These are phyloP conservation scores for Vultur gryphus DNA, from an alignment of 2,797 vertebrate genomes.

Conservation along the genomic window DNA sequence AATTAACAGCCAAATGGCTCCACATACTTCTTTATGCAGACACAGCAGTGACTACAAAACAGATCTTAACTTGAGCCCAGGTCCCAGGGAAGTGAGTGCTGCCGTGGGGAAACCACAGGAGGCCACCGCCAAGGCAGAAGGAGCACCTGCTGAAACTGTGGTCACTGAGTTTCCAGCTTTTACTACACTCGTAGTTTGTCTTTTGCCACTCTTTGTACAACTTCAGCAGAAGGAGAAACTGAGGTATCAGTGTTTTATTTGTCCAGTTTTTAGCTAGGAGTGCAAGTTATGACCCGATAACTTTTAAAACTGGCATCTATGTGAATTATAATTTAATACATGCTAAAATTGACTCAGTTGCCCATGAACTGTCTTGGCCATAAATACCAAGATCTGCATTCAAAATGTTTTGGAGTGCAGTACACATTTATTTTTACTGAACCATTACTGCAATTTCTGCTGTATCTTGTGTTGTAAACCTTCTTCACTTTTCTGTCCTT, in stretches of 20 bases:
- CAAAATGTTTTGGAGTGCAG: constrained; percentile 38
- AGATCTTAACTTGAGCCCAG: not conserved
- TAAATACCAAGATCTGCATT: constrained; percentile 57
- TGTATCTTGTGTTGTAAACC: not conserved
- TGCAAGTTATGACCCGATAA: constrained; percentile 14
- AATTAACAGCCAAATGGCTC: not conserved
- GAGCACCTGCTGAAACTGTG: constrained; percentile 18
- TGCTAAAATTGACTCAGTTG: constrained; percentile 28
- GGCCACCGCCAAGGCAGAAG: constrained; percentile 18
- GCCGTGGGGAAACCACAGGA: not conserved
- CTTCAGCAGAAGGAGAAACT: constrained; percentile 48
- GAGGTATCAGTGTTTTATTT: constrained; percentile 55
- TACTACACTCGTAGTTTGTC: constrained; percentile 17
- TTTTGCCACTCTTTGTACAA: constrained; percentile 24
- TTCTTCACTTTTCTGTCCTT: not conserved
- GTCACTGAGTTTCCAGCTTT: constrained; percentile 5
- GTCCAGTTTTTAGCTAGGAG: constrained; percentile 37
- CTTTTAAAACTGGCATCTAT: constrained; percentile 49
- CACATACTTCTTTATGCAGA: not conserved
- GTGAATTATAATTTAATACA: constrained; percentile 63
- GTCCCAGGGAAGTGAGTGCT: constrained; percentile 2
- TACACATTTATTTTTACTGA: constrained; percentile 1
- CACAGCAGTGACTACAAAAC: not conserved
- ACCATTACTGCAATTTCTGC: not conserved
- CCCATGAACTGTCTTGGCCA: not conserved